Conservation (phyloP, 2,113 vertebrate genomes). For the Laticauda colubrina region DNA sequence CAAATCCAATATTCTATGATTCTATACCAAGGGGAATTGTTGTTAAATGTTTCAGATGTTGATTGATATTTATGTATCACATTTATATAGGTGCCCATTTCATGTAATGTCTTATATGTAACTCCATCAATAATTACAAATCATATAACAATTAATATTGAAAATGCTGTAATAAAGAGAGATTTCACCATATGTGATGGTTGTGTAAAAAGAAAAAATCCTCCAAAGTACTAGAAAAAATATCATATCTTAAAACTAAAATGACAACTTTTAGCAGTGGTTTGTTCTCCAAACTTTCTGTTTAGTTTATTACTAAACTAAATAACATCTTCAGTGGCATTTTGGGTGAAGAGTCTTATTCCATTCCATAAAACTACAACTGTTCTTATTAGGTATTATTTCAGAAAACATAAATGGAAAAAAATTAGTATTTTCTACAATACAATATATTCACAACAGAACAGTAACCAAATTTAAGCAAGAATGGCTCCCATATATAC, state of each 20-base stretch:
- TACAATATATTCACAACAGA: neutral
- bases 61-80: neutral
- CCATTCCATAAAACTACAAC: neutral
- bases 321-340: neutral
- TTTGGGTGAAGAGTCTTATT: neutral
- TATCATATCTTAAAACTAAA: neutral
- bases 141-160: neutral
- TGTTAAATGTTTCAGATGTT: neutral
- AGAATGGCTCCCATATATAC: neutral
- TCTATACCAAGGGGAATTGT: neutral
- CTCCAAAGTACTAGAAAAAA: neutral
- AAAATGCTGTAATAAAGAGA: neutral
- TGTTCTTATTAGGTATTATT: neutral
- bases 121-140: neutral
- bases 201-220: neutral
- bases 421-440: neutral
- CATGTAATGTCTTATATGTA: neutral
- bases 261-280: neutral
- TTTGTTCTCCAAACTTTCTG: neutral
- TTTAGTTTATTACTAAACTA: neutral
- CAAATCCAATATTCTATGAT: neutral
- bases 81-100: neutral
- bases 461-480: neutral
- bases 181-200: neutral
- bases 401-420: neutral